Evolutionary conservation across 2,888 invertebrate genomes (phyloP).

Genomic region (Plebejus melissa): DNA sequence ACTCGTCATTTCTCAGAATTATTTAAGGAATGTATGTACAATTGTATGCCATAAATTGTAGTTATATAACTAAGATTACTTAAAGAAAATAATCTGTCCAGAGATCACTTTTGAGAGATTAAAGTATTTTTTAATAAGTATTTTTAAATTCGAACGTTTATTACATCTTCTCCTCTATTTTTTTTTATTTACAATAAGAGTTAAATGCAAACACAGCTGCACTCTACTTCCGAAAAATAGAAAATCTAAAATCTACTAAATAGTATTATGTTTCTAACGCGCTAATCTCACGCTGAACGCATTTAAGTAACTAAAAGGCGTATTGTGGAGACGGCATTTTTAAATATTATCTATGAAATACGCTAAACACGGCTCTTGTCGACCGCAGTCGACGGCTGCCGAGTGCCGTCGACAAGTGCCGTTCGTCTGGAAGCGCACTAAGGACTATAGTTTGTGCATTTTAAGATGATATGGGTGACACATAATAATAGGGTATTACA

Average conservation of each 20-base stretch:
- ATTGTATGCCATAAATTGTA: constrained; percentile 22
- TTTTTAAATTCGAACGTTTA: not conserved
- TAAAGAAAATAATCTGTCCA: constrained; percentile 18
- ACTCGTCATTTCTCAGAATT: constrained; percentile 27
- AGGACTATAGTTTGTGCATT: not conserved
- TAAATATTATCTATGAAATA: no score
- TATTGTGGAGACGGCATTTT: no score
- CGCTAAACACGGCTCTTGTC: no score
- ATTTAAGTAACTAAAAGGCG: not conserved
- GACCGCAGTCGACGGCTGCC: no score
- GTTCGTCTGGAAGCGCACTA: not conserved
- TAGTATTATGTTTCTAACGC: no score
- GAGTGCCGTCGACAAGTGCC: no score
- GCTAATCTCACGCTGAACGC: not conserved
- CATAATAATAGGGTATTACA: no score
- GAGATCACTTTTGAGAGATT: not conserved
- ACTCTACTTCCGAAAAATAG: no score
- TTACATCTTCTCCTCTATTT: not conserved
- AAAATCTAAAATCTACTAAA: no score
- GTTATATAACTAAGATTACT: constrained; percentile 8
- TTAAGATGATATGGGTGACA: no score
- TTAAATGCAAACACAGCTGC: not conserved
- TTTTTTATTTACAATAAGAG: not conserved
- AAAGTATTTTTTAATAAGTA: not conserved
- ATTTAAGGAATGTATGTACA: constrained; percentile 24